These are phyloP conservation scores for Eulemur coronatus DNA, from an alignment of 2,797 vertebrate species.

Conservation along the genomic window DNA sequence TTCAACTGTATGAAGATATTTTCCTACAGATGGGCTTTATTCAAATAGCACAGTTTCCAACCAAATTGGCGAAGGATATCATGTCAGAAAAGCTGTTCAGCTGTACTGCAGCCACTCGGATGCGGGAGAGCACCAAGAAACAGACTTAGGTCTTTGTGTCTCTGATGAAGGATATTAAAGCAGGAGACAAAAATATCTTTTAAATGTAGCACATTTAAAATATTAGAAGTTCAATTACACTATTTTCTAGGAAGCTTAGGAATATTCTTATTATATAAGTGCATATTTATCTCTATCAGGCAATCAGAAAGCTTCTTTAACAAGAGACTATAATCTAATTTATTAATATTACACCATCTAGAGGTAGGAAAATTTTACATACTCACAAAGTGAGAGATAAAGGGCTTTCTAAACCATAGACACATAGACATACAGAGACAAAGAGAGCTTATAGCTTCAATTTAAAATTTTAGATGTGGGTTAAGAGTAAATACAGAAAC, in stretches of 20 bases:
- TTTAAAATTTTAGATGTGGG: background rate
- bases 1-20: constrained; percentile 92
- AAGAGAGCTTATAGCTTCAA: background rate
- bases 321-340: background rate
- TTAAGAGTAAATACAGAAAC: background rate
- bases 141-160: constrained; percentile 93
- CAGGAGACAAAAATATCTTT: constrained; percentile 86
- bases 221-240: background rate
- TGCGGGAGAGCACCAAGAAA: constrained; percentile 92
- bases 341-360: background rate
- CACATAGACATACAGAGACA: background rate
- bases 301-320: background rate
- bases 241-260: background rate
- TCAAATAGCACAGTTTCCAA: constrained; percentile 94
- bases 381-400: background rate
- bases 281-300: background rate
- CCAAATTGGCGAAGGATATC: constrained; percentile 90
- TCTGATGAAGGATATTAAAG: constrained; percentile 91
- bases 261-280: background rate
- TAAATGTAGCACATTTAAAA: constrained; percentile 6
- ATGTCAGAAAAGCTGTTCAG: constrained; percentile 90
- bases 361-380: background rate
- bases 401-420: background rate
- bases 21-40: constrained; percentile 94
- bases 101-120: constrained; percentile 90